A percentile compares a stretch with the other conserved stretches of the same genome.
These are phyloP conservation scores for Oreohelix idahoensis DNA, from an alignment of 1,140 invertebrate species.

Conservation along the genomic window DNA sequence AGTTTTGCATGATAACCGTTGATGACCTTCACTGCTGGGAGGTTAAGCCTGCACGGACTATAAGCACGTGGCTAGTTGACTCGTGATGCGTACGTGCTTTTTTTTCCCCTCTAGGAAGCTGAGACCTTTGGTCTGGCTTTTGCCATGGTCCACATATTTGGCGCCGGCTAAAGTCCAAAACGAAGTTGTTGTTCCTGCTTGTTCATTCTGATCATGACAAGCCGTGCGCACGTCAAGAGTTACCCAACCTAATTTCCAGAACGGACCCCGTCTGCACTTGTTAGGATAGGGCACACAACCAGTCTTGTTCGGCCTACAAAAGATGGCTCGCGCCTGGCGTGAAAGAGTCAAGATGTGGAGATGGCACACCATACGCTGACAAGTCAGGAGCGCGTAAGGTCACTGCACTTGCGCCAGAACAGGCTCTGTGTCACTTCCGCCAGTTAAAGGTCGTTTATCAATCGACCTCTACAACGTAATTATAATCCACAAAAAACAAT, in stretches of 20 bases:
- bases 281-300: not conserved
- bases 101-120: not conserved
- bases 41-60: too few species aligned
- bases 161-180: not conserved
- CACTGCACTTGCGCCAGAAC: not conserved
- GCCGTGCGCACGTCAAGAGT: not conserved
- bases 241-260: not conserved
- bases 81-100: not conserved
- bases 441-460: not conserved
- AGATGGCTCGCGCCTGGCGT: not conserved
- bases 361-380: conserved; percentile 10
- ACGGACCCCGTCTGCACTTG: not conserved
- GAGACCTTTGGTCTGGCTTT: not conserved
- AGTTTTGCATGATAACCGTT: too few species aligned
- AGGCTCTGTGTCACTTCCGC: not conserved
- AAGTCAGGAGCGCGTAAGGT: not conserved
- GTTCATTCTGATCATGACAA: not conserved
- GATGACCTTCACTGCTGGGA: too few species aligned
- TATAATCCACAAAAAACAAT: not conserved
- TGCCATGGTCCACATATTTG: not conserved
- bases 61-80: not conserved
- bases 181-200: not conserved
- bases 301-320: conserved; percentile 1
- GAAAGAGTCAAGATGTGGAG: conserved; percentile 10
- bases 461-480: not conserved